phyloP scores from a whole-genome alignment of 2,888 invertebrate genomes.

The Eristalis arbustorum region DNA sequence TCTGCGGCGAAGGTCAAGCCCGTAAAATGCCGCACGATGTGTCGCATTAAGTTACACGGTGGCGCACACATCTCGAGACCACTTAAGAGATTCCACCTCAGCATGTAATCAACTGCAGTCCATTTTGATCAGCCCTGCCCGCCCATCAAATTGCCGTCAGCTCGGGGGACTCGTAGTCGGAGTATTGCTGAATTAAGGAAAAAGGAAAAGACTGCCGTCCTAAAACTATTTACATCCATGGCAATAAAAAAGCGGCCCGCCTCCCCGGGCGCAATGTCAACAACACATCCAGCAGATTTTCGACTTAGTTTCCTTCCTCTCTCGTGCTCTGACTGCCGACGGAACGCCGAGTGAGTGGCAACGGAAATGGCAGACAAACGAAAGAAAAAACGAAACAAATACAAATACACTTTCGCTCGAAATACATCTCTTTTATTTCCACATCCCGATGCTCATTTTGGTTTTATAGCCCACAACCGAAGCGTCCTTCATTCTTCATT shows the following conservation, averaged over 20 bases:
- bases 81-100: not conserved
- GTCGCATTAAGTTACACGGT: not conserved
- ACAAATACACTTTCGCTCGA: constrained; percentile 20
- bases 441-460: constrained; percentile 58
- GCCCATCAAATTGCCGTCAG: not conserved
- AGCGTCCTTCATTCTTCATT: constrained; percentile 32
- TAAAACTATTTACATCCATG: constrained; percentile 54
- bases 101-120: not conserved
- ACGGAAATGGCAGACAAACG: not conserved
- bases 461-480: constrained; percentile 60
- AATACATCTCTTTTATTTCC: constrained; percentile 57
- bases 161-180: not conserved
- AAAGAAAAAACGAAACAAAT: constrained; percentile 14
- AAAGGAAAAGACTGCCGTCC: constrained; percentile 18
- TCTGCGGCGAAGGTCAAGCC: not conserved
- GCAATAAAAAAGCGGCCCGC: constrained; percentile 44
- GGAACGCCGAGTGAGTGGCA: not conserved
- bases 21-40: not conserved
- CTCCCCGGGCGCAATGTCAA: constrained; percentile 49
- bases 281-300: constrained; percentile 61
- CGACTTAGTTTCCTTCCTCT: constrained; percentile 38
- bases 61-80: not conserved
- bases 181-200: constrained; percentile 20
- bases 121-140: constrained; percentile 27
- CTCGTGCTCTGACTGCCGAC: not conserved